Conservation (phyloP, 2,797 vertebrate genomes). For the Notolepis coatsorum region DNA sequence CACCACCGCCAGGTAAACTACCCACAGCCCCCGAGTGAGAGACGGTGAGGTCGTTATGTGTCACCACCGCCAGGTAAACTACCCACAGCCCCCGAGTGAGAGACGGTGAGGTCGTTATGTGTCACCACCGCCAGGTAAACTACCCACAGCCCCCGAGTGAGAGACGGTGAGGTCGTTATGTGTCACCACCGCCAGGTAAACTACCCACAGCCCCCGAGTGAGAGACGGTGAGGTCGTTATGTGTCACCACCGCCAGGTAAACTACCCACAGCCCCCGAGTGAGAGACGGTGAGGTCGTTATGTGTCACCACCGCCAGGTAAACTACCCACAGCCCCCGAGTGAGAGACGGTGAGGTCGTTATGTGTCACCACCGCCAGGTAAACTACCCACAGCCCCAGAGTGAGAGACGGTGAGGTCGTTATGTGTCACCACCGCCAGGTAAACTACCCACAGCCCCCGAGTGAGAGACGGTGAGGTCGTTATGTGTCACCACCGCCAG, state of each 20-base stretch:
- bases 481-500: conserved; percentile 93
- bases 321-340: not conserved
- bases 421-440: conserved; percentile 93
- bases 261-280: not conserved
- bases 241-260: conserved; percentile 92
- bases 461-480: not conserved
- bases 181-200: conserved; percentile 91
- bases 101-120: not conserved
- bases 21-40: not conserved
- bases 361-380: conserved; percentile 94
- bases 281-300: not conserved
- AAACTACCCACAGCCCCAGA: conserved; percentile 8
- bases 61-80: conserved; percentile 89
- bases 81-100: not conserved
- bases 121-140: conserved; percentile 90
- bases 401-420: not conserved
- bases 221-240: not conserved
- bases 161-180: not conserved
- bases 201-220: not conserved
- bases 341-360: not conserved
- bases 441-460: conserved; percentile 50
- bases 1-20: conserved; percentile 88
- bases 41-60: not conserved
- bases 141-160: not conserved
- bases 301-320: conserved; percentile 93